Evolutionary conservation across 2,888 invertebrate species (phyloP).

Genomic region (Halictus ligatus): DNA sequence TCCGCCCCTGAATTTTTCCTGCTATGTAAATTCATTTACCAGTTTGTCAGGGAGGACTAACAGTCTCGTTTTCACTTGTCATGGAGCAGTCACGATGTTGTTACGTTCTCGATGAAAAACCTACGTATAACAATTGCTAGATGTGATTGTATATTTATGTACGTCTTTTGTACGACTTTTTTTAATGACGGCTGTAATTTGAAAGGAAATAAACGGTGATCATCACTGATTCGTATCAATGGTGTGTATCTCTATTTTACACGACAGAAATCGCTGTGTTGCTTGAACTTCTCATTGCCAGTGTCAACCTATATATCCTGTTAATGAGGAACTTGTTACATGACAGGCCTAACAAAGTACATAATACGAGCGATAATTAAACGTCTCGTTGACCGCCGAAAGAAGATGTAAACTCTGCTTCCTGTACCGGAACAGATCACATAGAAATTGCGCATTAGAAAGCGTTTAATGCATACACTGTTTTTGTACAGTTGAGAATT

Average conservation of each 20-base stretch:
- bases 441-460: slow-evolving; percentile 30
- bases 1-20: slow-evolving; percentile 48
- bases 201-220: slow-evolving; percentile 55
- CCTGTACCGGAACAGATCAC: not conserved
- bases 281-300: not conserved
- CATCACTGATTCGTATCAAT: slow-evolving; percentile 46
- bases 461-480: slow-evolving; percentile 1
- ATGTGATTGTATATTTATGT: slow-evolving; percentile 45
- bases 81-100: slow-evolving; percentile 42
- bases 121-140: slow-evolving; percentile 19
- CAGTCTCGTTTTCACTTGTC: slow-evolving; percentile 35
- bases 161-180: slow-evolving; percentile 42
- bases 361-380: slow-evolving; percentile 20
- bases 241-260: slow-evolving; percentile 52
- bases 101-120: slow-evolving; percentile 9
- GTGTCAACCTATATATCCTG: not conserved
- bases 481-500: not conserved
- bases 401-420: not conserved
- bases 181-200: slow-evolving; percentile 55
- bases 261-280: not conserved
- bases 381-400: not conserved
- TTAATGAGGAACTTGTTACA: slow-evolving; percentile 12
- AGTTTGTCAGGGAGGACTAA: slow-evolving; percentile 10
- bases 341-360: slow-evolving; percentile 14
- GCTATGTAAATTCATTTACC: slow-evolving; percentile 34